Evolutionary conservation across 2,888 invertebrate species (phyloP).

Genomic region (Carabus problematicus): DNA sequence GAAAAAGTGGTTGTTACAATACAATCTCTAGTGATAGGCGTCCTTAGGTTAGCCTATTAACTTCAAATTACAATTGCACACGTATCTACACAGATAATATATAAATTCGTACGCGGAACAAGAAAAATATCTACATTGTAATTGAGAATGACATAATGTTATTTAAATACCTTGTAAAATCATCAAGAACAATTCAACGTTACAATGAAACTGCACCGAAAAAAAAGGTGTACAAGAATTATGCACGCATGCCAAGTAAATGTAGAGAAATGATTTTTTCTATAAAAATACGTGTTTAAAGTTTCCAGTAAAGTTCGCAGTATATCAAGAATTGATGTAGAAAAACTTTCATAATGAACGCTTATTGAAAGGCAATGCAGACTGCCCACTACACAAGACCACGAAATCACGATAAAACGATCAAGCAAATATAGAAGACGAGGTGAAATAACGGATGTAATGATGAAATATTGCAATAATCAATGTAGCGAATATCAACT

Average conservation of each 20-base stretch:
- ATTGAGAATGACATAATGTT: too few species aligned
- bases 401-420: conserved; percentile 41
- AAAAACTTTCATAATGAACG: conserved; percentile 40
- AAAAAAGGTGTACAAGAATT: conserved; percentile 36
- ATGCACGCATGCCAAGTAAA: conserved; percentile 39
- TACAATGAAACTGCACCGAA: conserved; percentile 34
- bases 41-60: too few species aligned
- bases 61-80: conserved; percentile 6
- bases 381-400: conserved; percentile 40
- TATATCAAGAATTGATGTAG: conserved; percentile 29
- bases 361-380: conserved; percentile 38
- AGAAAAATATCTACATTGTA: too few species aligned
- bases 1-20: too few species aligned
- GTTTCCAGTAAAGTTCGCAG: conserved; percentile 18
- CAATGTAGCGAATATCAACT: conserved; percentile 27
- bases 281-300: conserved; percentile 31
- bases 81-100: too few species aligned
- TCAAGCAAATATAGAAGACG: conserved; percentile 33
- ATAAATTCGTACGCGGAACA: too few species aligned
- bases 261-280: conserved; percentile 28
- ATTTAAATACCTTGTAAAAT: conserved; percentile 21
- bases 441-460: conserved; percentile 34
- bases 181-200: conserved; percentile 39
- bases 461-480: conserved; percentile 22
- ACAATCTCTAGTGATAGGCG: too few species aligned